Percentiles rank a stretch among this genome's conserved stretches.
phyloP scores from a whole-genome alignment of 2,113 vertebrate genomes.

The Microtus ochrogaster region DNA sequence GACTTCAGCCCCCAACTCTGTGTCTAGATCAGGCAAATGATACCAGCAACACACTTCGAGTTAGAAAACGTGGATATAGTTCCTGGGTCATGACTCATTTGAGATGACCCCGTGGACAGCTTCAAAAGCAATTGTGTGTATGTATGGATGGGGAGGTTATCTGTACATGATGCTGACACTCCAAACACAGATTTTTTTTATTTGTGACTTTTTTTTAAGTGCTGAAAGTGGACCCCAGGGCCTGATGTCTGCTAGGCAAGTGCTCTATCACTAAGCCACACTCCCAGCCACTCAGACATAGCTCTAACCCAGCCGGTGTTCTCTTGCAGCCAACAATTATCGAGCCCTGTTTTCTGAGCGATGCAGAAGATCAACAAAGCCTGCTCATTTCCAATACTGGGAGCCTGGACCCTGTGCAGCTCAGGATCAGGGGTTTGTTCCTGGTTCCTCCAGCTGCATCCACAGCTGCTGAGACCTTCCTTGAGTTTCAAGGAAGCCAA shows the following conservation, averaged over 20 bases:
- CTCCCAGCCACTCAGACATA: background rate
- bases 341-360: background rate
- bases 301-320: background rate
- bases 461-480: background rate
- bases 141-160: background rate
- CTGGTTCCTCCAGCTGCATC: background rate
- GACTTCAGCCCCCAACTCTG: background rate
- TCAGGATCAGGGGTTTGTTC: background rate
- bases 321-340: background rate
- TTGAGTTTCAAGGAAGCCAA: conserved; percentile 22
- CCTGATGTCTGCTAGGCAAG: background rate
- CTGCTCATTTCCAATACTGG: background rate
- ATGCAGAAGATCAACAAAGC: background rate
- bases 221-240: background rate
- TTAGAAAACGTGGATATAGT: background rate
- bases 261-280: background rate
- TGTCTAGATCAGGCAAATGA: background rate
- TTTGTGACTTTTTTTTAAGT: background rate
- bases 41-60: background rate
- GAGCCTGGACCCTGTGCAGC: background rate
- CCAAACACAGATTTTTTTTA: background rate
- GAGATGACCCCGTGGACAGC: background rate
- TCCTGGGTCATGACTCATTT: background rate
- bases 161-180: background rate
- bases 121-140: background rate